These are phyloP conservation scores for Intellagama lesueurii DNA, from an alignment of 2,797 vertebrate genomes.

Conservation along the genomic window DNA sequence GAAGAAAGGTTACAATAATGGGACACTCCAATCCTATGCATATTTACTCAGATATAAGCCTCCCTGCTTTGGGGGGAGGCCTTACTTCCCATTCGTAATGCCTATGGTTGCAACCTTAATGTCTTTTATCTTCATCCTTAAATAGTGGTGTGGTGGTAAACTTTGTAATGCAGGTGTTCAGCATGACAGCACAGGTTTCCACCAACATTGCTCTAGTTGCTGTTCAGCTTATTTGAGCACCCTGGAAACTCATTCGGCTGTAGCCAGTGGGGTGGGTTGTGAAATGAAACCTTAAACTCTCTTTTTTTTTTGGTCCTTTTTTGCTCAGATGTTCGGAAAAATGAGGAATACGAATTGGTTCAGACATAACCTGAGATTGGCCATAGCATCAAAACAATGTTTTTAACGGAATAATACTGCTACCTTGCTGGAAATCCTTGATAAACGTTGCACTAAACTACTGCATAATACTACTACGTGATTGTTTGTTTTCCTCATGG, in stretches of 20 bases:
- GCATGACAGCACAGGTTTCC: not conserved
- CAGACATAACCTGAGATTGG: not conserved
- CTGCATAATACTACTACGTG: not conserved
- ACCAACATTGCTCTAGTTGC: not conserved
- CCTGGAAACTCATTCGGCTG: not conserved
- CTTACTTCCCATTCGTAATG: too few relatives aligned
- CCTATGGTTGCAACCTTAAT: too few relatives aligned
- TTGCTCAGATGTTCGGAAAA: not conserved
- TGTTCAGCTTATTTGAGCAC: not conserved
- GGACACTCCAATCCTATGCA: too few relatives aligned
- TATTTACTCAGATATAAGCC: too few relatives aligned
- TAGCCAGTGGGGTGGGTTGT: not conserved
- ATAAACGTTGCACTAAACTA: constrained; percentile 42
- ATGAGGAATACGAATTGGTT: not conserved
- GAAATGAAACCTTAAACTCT: not conserved
- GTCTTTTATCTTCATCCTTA: too few relatives aligned
- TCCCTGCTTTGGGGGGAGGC: too few relatives aligned
- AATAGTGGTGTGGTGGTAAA: too few relatives aligned
- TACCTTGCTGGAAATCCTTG: not conserved
- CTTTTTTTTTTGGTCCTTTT: not conserved
- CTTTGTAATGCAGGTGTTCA: too few relatives aligned
- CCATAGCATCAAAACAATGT: not conserved
- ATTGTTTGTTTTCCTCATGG: constrained; percentile 46
- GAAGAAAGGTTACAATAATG: too few relatives aligned
- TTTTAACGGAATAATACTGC: not conserved